Evolutionary conservation across 2,113 vertebrate species (phyloP).

Genomic region (Pheucticus melanocephalus): DNA sequence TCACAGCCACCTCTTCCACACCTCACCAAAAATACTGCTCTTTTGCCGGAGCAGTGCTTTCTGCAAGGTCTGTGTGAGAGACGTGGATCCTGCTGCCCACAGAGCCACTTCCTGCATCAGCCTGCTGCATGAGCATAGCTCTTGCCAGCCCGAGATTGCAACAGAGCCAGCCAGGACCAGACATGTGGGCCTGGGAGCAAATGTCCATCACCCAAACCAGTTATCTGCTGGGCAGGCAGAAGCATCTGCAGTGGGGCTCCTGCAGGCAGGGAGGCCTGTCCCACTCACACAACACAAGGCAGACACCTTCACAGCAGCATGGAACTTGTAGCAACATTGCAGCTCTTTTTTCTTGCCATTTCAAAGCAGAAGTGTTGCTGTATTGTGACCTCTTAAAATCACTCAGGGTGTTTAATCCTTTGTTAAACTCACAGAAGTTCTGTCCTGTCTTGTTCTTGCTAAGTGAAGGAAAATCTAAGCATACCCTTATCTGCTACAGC

Average conservation of each 20-base stretch:
- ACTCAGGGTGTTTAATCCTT: not conserved
- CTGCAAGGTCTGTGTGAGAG: not conserved
- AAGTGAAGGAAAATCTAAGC: not conserved
- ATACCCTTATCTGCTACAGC: not conserved
- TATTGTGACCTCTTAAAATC: not conserved
- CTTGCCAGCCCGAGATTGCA: not conserved
- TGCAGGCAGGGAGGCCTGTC: not conserved
- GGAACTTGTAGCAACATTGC: not conserved
- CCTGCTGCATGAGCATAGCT: fast-evolving
- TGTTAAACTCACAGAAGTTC: not conserved
- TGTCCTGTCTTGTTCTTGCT: not conserved
- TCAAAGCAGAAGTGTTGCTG: not conserved
- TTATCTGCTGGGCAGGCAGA: not conserved
- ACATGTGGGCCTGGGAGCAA: fast-evolving
- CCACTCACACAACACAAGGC: fast-evolving
- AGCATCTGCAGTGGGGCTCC: not conserved
- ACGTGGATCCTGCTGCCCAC: not conserved
- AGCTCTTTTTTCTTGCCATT: not conserved
- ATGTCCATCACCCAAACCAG: fast-evolving
- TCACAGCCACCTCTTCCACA: not conserved
- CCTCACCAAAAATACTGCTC: not conserved
- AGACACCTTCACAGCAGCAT: fast-evolving
- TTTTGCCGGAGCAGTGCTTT: not conserved
- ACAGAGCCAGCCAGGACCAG: fast-evolving
- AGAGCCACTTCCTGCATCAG: conserved; percentile 7